These are phyloP conservation scores for Brevimyrus niger DNA, from an alignment of 2,113 vertebrate species.

Conservation along the genomic window DNA sequence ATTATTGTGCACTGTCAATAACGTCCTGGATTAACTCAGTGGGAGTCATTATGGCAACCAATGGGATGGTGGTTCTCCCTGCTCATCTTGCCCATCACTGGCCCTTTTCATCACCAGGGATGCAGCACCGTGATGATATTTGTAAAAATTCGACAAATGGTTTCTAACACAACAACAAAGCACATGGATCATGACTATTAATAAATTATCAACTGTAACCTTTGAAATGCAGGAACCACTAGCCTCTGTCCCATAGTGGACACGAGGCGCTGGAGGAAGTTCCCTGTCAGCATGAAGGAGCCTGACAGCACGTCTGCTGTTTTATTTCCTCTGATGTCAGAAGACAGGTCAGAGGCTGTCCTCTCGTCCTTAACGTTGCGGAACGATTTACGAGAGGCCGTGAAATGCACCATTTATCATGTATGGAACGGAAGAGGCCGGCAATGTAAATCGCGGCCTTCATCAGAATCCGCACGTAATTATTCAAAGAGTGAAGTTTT, in stretches of 20 bases:
- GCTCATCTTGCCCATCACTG: background rate
- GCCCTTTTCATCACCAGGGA: background rate
- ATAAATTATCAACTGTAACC: background rate
- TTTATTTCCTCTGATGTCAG: background rate
- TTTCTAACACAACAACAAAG: background rate
- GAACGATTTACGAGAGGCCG: background rate
- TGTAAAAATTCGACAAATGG: background rate
- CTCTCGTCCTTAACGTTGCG: background rate
- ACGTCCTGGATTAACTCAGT: background rate
- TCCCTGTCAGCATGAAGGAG: background rate
- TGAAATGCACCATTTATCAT: background rate
- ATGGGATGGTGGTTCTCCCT: background rate
- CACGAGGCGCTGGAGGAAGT: background rate
- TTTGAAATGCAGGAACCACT: background rate
- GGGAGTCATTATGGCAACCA: background rate
- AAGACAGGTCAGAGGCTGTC: background rate
- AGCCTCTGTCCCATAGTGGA: background rate
- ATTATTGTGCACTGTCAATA: background rate
- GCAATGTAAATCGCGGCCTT: background rate
- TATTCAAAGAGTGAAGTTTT: background rate
- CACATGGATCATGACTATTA: background rate
- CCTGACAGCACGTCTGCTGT: background rate
- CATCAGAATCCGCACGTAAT: background rate
- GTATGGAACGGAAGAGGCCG: background rate
- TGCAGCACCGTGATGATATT: background rate